These are phyloP conservation scores for Eupithecia vulgata DNA, from an alignment of 2,888 invertebrate genomes.

Conservation along the genomic window DNA sequence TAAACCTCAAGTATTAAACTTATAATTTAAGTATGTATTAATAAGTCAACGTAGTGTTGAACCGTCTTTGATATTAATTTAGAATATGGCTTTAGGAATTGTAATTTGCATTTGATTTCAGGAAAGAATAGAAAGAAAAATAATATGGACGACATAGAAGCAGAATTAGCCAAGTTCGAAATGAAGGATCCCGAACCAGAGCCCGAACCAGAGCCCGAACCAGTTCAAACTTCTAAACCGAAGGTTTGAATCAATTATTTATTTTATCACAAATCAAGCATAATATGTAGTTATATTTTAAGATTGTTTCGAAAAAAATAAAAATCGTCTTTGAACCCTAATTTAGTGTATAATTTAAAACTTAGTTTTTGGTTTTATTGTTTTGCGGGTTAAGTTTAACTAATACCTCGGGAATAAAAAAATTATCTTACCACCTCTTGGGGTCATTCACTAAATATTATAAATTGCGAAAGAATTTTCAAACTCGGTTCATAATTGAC, in stretches of 20 bases:
- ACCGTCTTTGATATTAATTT: background rate
- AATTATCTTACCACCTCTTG: no score
- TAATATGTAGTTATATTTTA: no score
- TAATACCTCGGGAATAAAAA: no score
- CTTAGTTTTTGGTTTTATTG: no score
- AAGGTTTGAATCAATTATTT: constrained; percentile 49
- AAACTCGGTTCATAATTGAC: no score
- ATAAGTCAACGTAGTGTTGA: background rate
- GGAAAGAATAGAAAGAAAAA: constrained; percentile 75
- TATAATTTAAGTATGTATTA: background rate
- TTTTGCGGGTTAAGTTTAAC: no score
- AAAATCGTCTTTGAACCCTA: no score
- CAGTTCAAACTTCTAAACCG: constrained; percentile 46
- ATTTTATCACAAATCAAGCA: background rate
- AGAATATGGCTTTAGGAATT: background rate
- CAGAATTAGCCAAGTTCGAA: constrained; percentile 76
- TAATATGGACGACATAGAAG: constrained; percentile 75
- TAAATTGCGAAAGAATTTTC: no score
- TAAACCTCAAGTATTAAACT: background rate
- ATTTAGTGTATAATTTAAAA: no score
- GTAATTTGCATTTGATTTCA: constrained; percentile 41
- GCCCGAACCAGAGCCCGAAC: constrained; percentile 55
- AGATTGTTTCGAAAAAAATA: no score
- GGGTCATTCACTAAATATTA: no score
- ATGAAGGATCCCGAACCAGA: constrained; percentile 69